A percentile compares a stretch with the other conserved stretches of the same genome.
phyloP scores from a whole-genome alignment of 1,140 invertebrate genomes.

The Holcopasites calliopsidis region DNA sequence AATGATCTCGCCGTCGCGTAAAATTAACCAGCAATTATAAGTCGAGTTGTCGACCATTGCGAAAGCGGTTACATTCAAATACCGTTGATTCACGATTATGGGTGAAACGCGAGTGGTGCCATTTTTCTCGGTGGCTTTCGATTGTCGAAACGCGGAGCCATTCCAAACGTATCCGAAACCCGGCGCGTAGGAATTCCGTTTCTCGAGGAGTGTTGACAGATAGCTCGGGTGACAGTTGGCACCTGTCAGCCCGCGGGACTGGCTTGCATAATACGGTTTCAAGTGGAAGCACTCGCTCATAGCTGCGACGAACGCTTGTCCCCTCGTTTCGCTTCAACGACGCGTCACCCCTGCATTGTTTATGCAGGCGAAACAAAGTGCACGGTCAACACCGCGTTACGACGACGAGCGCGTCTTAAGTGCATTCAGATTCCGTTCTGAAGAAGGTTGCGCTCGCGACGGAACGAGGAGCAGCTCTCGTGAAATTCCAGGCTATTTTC shows the following conservation, averaged over 20 bases:
- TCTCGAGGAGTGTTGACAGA: slow-evolving; percentile 46
- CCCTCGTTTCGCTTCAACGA: slow-evolving; percentile 22
- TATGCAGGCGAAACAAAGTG: slow-evolving; percentile 61
- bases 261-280: slow-evolving; percentile 48
- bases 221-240: slow-evolving; percentile 48
- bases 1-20: too few species aligned
- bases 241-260: slow-evolving; percentile 20
- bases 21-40: too few species aligned
- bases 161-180: background rate
- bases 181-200: slow-evolving; percentile 35
- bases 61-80: too few species aligned
- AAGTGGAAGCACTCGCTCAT: slow-evolving; percentile 22
- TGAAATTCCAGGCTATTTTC: slow-evolving; percentile 5
- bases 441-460: slow-evolving; percentile 4
- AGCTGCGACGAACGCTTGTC: slow-evolving; percentile 27
- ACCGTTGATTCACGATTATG: background rate
- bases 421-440: slow-evolving; percentile 51
- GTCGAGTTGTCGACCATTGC: too few species aligned
- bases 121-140: slow-evolving; percentile 9
- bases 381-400: slow-evolving; percentile 54
- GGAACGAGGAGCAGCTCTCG: background rate
- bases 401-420: slow-evolving; percentile 45
- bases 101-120: background rate
- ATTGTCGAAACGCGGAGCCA: background rate
- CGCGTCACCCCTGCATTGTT: slow-evolving; percentile 42